A percentile compares a stretch with the other conserved stretches of the same genome.
These are phyloP conservation scores for Semaprochilodus insignis DNA, from an alignment of 2,797 vertebrate species.

Conservation along the genomic window DNA sequence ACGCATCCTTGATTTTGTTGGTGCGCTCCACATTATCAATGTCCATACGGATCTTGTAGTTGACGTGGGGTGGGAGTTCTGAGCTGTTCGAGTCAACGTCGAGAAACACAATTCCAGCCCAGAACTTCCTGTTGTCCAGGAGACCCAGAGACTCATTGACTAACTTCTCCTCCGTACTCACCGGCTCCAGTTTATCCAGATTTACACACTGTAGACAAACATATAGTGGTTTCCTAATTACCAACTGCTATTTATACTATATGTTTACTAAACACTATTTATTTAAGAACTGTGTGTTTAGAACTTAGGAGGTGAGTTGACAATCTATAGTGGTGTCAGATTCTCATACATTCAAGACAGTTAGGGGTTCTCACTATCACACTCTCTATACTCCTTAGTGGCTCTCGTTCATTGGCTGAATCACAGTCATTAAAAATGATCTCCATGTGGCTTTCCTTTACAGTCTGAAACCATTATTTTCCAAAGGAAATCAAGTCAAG, in stretches of 20 bases:
- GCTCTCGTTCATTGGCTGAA: neutral
- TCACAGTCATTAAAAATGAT: neutral
- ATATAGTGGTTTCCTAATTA: neutral
- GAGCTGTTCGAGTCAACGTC: slow-evolving; percentile 79
- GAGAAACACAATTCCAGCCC: slow-evolving; percentile 95
- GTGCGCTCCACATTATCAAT: slow-evolving; percentile 98
- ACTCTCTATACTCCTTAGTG: neutral
- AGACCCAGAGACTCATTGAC: slow-evolving; percentile 94
- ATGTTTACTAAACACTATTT: neutral
- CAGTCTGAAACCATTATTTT: neutral
- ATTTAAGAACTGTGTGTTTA: neutral
- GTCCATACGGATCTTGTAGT: slow-evolving; percentile 99
- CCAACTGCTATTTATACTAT: neutral
- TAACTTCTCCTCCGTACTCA: slow-evolving; percentile 89
- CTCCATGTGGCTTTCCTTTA: neutral
- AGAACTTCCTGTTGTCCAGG: slow-evolving; percentile 92
- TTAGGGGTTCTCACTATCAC: neutral
- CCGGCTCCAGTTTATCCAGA: slow-evolving; percentile 93
- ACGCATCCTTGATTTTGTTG: slow-evolving; percentile 98
- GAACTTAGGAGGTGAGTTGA: neutral
- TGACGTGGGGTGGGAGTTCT: slow-evolving; percentile 88
- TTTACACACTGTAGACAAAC: slow-evolving; percentile 88
- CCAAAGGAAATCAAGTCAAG: neutral
- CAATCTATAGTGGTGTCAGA: neutral
- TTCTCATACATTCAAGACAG: neutral